These are phyloP conservation scores for Oryzias melastigma DNA, from an alignment of 2,113 vertebrate species.

Conservation along the genomic window DNA sequence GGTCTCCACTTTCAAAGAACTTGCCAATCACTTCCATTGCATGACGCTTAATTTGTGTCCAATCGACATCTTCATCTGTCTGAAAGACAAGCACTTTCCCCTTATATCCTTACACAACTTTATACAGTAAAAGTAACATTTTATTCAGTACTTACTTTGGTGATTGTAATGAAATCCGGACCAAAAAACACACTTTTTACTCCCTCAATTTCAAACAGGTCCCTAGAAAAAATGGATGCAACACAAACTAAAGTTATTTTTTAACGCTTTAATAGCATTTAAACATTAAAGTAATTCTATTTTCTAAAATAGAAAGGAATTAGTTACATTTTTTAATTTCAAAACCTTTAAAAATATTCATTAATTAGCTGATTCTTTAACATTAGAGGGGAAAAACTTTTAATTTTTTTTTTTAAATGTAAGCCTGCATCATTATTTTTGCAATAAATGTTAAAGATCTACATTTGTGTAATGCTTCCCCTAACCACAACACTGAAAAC, in stretches of 20 bases:
- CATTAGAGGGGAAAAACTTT: no score
- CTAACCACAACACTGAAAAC: not conserved
- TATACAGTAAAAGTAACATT: not conserved
- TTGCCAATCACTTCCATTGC: conserved; percentile 69
- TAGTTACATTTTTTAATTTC: no score
- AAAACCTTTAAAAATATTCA: no score
- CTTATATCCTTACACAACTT: not conserved
- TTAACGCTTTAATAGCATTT: no score
- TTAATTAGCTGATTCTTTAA: no score
- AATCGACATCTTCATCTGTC: conserved; percentile 76
- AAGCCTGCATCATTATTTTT: no score
- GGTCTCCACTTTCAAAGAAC: conserved; percentile 78
- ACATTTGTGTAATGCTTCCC: no score
- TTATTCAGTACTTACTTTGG: conserved; percentile 70
- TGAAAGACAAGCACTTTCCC: conserved; percentile 38
- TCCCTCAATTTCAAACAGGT: conserved; percentile 82
- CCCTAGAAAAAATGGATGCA: conserved; percentile 52
- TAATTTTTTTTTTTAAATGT: no score
- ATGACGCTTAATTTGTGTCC: conserved; percentile 74
- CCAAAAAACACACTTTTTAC: conserved; percentile 84
- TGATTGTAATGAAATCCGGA: conserved; percentile 82
- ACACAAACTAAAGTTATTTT: not conserved
- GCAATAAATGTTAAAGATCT: no score
- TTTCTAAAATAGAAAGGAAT: no score
- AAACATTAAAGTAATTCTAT: no score